Percentiles rank a stretch among this genome's conserved stretches.
Conservation (phyloP, 2,888 invertebrate species). For the Pantelozetes paolii region DNA sequence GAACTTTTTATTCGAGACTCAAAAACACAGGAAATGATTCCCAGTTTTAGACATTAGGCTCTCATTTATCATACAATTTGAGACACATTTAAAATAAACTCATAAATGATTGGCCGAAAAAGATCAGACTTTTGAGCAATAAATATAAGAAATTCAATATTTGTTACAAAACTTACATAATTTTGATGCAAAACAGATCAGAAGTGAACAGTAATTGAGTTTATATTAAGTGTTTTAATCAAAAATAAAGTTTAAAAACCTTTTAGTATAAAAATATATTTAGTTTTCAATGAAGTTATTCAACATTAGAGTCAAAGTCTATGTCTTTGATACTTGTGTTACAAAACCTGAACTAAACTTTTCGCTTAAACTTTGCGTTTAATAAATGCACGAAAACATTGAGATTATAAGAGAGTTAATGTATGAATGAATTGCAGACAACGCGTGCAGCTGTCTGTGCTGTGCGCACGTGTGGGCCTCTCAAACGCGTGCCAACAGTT, state of each 20-base stretch:
- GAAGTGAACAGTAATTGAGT: too few species aligned
- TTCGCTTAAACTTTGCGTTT: neutral
- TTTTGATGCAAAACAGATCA: neutral
- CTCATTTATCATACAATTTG: neutral
- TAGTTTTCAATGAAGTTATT: too few species aligned
- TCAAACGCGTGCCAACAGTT: slow-evolving; percentile 2
- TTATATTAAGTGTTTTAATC: too few species aligned
- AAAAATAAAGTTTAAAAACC: too few species aligned
- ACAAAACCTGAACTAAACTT: neutral
- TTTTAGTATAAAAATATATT: too few species aligned
- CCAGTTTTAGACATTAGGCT: neutral
- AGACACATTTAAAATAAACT: too few species aligned
- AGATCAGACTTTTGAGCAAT: too few species aligned
- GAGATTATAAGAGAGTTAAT: neutral
- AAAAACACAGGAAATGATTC: slow-evolving; percentile 6
- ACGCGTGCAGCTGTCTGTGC: slow-evolving; percentile 15
- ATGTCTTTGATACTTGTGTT: too few species aligned
- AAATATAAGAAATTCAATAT: neutral
- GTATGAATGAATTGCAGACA: neutral
- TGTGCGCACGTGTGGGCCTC: neutral
- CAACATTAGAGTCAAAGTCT: too few species aligned
- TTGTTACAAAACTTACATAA: neutral
- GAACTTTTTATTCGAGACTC: neutral
- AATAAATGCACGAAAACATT: neutral
- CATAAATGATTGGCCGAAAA: too few species aligned